phyloP scores from a whole-genome alignment of 2,113 vertebrate genomes.

The Mohoua ochrocephala region DNA sequence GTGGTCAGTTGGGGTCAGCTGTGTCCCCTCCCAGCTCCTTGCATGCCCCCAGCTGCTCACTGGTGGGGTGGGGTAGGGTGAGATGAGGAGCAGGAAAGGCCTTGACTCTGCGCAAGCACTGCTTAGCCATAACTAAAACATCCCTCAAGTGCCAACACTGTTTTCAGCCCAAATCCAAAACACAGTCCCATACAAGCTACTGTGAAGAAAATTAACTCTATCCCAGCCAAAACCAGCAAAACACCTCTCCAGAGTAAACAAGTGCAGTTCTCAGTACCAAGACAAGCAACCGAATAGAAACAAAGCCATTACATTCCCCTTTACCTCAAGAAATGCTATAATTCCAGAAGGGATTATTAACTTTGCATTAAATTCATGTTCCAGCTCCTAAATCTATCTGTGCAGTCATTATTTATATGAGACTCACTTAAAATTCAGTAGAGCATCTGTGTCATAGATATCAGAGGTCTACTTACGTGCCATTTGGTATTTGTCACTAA shows the following conservation, averaged over 20 bases:
- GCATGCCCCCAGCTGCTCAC: neutral
- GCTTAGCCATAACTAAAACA: neutral
- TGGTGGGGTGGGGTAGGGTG: neutral
- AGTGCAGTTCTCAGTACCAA: neutral
- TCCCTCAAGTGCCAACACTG: neutral
- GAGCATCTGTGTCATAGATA: neutral
- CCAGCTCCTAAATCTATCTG: slow-evolving; percentile 9
- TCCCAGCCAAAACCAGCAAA: neutral
- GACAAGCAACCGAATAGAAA: neutral
- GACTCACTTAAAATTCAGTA: neutral
- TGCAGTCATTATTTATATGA: neutral
- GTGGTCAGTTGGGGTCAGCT: neutral
- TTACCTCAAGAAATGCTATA: neutral
- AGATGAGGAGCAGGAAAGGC: neutral
- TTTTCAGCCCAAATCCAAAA: neutral
- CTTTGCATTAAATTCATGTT: neutral
- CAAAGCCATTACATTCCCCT: neutral
- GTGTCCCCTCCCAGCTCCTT: neutral
- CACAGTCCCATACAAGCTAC: neutral
- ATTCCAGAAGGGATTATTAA: slow-evolving; percentile 8
- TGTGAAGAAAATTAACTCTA: neutral
- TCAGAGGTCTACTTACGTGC: neutral
- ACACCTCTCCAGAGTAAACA: neutral
- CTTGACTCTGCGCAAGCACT: neutral
- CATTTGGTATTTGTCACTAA: neutral